phyloP scores from a whole-genome alignment of 64 coral and sea anemone species.

The Hydrozoanthus tunicans region DNA sequence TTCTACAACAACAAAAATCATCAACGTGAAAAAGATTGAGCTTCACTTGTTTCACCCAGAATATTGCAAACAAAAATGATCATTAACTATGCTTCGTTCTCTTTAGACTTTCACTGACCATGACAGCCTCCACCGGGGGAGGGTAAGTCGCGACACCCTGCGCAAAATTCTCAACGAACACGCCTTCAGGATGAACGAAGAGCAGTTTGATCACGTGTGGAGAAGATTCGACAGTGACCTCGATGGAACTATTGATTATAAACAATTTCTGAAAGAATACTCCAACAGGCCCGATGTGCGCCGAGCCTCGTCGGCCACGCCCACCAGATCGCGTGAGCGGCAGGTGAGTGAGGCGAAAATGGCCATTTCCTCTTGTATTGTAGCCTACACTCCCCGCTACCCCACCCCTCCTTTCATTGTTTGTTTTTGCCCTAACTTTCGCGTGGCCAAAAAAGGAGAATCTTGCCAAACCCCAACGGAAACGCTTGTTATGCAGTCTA shows the following conservation, averaged over 20 bases:
- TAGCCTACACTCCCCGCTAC: neutral
- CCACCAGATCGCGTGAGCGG: slow-evolving; percentile 60
- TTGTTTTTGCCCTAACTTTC: no score
- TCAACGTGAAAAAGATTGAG: no score
- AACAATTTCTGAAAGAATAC: slow-evolving; percentile 79
- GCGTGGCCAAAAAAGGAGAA: no score
- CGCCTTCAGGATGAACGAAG: slow-evolving; percentile 89
- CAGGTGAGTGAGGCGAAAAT: slow-evolving; percentile 24
- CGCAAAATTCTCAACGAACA: slow-evolving; percentile 75
- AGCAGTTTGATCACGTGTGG: slow-evolving; percentile 89
- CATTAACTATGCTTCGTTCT: neutral
- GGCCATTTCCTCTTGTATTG: neutral
- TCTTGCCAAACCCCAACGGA: no score
- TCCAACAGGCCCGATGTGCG: slow-evolving; percentile 61
- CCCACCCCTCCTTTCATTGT: no score
- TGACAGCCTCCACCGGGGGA: slow-evolving; percentile 63
- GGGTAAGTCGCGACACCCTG: slow-evolving; percentile 42
- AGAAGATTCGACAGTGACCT: slow-evolving; percentile 51
- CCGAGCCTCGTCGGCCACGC: slow-evolving; percentile 64
- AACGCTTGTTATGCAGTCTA: no score
- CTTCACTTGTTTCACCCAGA: no score
- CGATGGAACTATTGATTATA: slow-evolving; percentile 75
- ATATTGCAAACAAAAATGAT: neutral
- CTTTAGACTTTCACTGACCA: slow-evolving; percentile 79
- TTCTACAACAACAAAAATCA: no score